Conservation (phyloP, 2,113 vertebrate genomes). For the Chaenocephalus aceratus region DNA sequence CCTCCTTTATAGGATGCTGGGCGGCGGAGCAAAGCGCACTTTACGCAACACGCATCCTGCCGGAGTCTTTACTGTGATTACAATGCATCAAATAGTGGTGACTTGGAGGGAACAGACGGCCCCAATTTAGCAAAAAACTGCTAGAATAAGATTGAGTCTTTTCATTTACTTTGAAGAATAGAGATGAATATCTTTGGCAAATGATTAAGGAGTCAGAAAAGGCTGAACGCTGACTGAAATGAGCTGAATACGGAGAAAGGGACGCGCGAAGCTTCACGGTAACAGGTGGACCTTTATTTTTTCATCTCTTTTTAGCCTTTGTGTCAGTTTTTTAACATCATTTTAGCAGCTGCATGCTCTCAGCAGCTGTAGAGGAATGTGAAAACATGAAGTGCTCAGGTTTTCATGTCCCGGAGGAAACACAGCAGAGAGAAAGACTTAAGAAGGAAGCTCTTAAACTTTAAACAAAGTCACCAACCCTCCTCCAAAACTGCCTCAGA, state of each 20-base stretch:
- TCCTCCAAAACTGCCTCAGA: not conserved
- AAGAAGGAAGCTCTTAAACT: conserved; percentile 37
- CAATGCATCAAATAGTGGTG: not conserved
- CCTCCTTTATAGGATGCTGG: conserved; percentile 48
- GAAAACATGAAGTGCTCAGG: not conserved
- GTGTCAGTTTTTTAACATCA: not conserved
- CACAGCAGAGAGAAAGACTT: conserved; percentile 11
- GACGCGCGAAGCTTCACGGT: conserved; percentile 10
- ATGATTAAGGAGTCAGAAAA: not conserved
- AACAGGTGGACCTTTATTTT: conserved; percentile 40
- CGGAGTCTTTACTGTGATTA: conserved; percentile 27
- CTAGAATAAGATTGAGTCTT: not conserved
- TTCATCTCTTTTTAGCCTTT: not conserved
- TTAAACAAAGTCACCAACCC: conserved; percentile 22
- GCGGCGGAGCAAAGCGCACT: conserved; percentile 12
- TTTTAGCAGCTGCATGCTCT: not conserved
- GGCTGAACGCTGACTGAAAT: not conserved
- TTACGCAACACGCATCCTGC: not conserved
- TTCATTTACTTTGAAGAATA: not conserved
- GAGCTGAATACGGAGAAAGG: not conserved
- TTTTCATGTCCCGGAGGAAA: not conserved
- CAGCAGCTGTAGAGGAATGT: conserved; percentile 13
- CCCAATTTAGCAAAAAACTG: not conserved
- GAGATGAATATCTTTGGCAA: not conserved
- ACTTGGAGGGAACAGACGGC: not conserved